Evolutionary conservation across 2,888 invertebrate species (phyloP).

Genomic region (Glyphotaelius pellucidus): DNA sequence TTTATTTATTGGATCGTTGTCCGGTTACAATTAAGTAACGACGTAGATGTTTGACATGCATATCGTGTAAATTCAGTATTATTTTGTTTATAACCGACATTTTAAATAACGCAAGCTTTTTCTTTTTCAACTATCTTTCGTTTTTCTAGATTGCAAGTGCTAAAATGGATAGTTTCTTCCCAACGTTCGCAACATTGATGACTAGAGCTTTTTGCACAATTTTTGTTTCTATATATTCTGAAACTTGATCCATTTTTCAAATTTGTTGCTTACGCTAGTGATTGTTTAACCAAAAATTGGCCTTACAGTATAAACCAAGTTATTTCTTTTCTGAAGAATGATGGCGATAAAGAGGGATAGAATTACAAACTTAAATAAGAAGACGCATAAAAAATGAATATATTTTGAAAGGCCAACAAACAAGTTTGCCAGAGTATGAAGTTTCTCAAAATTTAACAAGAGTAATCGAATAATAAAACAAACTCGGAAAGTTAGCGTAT

Average conservation of each 20-base stretch:
- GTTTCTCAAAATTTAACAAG: slow-evolving; percentile 30
- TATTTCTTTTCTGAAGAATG: slow-evolving; percentile 30
- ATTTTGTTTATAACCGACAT: not conserved
- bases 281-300: slow-evolving; percentile 31
- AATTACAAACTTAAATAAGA: slow-evolving; percentile 39
- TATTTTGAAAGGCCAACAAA: slow-evolving; percentile 31
- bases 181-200: not conserved
- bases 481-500: slow-evolving; percentile 31
- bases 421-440: slow-evolving; percentile 20
- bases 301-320: slow-evolving; percentile 18
- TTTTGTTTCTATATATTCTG: not conserved
- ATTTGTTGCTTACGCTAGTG: slow-evolving; percentile 15
- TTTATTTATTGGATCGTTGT: too few relatives aligned
- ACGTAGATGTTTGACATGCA: not conserved
- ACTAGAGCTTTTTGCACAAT: not conserved
- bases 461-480: slow-evolving; percentile 45
- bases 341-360: slow-evolving; percentile 38
- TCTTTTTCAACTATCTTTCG: too few relatives aligned
- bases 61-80: not conserved
- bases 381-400: slow-evolving; percentile 41
- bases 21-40: too few relatives aligned
- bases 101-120: not conserved
- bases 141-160: not conserved
- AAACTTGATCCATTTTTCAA: slow-evolving; percentile 40
- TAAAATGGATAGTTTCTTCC: not conserved